A percentile compares a stretch with the other conserved stretches of the same genome.
These are phyloP conservation scores for Zosterops japonicus DNA, from an alignment of 2,113 vertebrate species.

Conservation along the genomic window DNA sequence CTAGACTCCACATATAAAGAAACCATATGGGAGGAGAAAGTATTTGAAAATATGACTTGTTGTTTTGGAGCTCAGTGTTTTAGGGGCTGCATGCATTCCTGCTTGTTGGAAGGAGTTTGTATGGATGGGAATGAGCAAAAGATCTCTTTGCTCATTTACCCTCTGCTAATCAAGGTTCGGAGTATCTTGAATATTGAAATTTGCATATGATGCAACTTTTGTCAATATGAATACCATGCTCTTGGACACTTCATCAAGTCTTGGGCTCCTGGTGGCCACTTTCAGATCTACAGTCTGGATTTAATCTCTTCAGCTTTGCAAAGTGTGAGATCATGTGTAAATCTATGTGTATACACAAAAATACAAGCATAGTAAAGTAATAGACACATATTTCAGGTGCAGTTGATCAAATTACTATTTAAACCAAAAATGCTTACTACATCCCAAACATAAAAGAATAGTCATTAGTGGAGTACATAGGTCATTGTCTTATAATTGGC, in stretches of 20 bases:
- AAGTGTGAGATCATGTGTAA: background rate
- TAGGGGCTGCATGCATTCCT: background rate
- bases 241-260: background rate
- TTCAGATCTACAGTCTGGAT: background rate
- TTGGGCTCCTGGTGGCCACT: background rate
- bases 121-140: background rate
- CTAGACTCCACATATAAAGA: background rate
- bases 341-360: background rate
- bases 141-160: background rate
- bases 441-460: background rate
- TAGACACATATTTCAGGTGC: background rate
- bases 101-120: background rate
- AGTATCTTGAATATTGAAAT: background rate
- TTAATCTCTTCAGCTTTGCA: background rate
- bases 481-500: background rate
- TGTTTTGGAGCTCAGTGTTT: background rate
- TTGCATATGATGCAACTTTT: background rate
- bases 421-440: background rate
- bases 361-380: background rate
- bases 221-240: background rate
- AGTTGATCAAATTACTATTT: background rate
- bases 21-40: background rate
- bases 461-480: background rate
- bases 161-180: background rate
- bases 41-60: background rate